Base-by-base conservation (phyloP, 1,140 invertebrate species). In the Solenopsis invicta region DNA sequence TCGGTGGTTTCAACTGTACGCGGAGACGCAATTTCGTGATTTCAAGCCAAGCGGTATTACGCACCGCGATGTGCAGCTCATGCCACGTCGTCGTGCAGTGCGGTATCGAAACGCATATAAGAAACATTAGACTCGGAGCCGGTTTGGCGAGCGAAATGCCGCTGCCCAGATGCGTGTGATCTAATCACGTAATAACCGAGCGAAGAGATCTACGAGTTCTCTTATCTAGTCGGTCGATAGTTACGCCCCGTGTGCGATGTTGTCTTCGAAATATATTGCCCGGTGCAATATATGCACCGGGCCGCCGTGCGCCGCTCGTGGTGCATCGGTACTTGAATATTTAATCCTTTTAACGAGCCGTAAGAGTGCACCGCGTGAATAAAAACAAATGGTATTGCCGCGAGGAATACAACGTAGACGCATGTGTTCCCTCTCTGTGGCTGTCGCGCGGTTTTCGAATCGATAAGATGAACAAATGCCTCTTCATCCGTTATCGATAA, bases 111-210 rank as follows among this genome's bases (percentile, higher is more conserved):
- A 82, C 16, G 80, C 21, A 16, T 29, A 34, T 12, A 61, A 59
- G 80, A 82, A 74, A 29, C 54, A 74, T 59, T 48, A 74, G 77
- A 54, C 64, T 56, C 77, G 77, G 77, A 82, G 54, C 80, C 80
- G 80, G 80, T 82, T 82, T 74, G 54, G 67, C 41, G 80, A 82
- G 80, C 41, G 8, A 82, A 59, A 74, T 74, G 67, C 67, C 67
- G 66, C 67, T 48, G 54, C 54, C 41, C 54, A 74, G 67, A 48
- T 82, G 80, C 80, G 67, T 82, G 71, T 54, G 80, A 82, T 82
- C 80, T 82, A 82, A 82, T 82, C 80, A 82, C 67, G 67, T 82
- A 82, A 82, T 82, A 82, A 74, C 67, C 67, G 54, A 61, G 67
- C 80, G 18, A 61, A 34, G 67, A 82, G 80, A 82, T 74, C 37